phyloP scores from a whole-genome alignment of 2,113 vertebrate genomes.

The Scatophagus argus region DNA sequence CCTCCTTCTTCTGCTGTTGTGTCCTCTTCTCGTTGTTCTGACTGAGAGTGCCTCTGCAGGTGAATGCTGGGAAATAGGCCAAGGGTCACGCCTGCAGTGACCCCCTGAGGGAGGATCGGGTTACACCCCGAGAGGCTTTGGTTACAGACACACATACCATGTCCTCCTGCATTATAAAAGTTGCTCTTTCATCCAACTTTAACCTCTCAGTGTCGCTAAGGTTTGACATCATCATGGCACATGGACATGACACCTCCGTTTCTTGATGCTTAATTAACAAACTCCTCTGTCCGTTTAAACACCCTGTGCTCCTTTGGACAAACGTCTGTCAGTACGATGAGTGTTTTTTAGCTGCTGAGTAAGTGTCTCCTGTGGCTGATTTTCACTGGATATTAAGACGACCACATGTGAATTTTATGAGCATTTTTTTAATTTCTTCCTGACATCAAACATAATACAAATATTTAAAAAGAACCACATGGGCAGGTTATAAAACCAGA shows the following conservation, averaged over 20 bases:
- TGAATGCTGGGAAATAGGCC: conserved; percentile 84
- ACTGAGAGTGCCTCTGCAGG: conserved; percentile 81
- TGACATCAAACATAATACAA: background rate
- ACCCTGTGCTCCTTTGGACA: background rate
- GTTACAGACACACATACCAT: conserved; percentile 29
- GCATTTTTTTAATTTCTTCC: background rate
- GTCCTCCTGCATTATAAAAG: conserved; percentile 23
- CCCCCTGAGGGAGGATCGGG: conserved; percentile 57
- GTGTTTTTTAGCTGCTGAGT: background rate
- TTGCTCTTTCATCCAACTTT: background rate
- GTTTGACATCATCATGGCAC: background rate
- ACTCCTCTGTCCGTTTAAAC: background rate
- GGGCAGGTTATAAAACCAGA: background rate
- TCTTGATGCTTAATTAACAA: background rate
- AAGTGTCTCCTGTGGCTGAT: background rate
- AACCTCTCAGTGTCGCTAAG: conserved; percentile 16
- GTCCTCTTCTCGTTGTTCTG: conserved; percentile 46
- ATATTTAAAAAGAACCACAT: background rate
- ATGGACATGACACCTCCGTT: conserved; percentile 10
- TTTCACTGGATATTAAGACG: background rate
- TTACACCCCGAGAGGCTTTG: conserved; percentile 61
- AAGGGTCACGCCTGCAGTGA: conserved; percentile 75
- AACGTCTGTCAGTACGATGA: background rate
- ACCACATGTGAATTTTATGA: background rate
- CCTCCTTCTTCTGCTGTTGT: conserved; percentile 52